Evolutionary conservation across 2,888 invertebrate genomes (phyloP), one percentile per base, ranked within the genome.

Genomic region (Ernsta delagoae): DNA sequence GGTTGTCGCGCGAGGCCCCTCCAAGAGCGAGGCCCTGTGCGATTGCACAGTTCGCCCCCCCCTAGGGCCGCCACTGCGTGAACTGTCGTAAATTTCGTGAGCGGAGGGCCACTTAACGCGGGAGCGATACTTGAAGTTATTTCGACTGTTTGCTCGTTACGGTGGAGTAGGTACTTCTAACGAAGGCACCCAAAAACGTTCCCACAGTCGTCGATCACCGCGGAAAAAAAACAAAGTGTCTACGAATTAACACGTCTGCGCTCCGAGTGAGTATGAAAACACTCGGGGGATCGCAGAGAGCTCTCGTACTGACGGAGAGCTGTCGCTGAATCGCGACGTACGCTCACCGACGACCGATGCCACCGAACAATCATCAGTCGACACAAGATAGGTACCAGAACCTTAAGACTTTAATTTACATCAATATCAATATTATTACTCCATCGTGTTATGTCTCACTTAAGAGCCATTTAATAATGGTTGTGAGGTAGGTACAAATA

Each of bases 171-270:
- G 88, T 88, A 88, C 90, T 92, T 86, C 86, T 90, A 88, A 91
- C 87, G 89, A 89, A 92, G 86, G 88, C 91, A 89, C 86, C 90
- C 83, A 84, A 89, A 88, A 90, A 83, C 81, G 84, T 93, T 93
- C 93, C 93, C 93, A 93, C 93, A 92, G 92, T 91, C 92, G 88
- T 90, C 92, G 89, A 91, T 90, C 89, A 88, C 87, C 79, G 84
- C 86, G 82, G 87, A 90, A 88, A 92, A 87, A 92, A 89, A 87
- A 48, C 87, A 85, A 86, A 89, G 86, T 91, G 86, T 91, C 92
- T 92, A 92, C 86, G 91, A 93, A 93, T 93, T 93, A 93, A 93
- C 93, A 93, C 93, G 92, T 93, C 90, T 84, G 86, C 80, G 83
- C 84, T 85, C 84, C 88, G 89, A 89, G 88, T 90, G 88, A 90